phyloP scores from a whole-genome alignment of 2,113 vertebrate genomes.

The Chaetodon trifascialis region DNA sequence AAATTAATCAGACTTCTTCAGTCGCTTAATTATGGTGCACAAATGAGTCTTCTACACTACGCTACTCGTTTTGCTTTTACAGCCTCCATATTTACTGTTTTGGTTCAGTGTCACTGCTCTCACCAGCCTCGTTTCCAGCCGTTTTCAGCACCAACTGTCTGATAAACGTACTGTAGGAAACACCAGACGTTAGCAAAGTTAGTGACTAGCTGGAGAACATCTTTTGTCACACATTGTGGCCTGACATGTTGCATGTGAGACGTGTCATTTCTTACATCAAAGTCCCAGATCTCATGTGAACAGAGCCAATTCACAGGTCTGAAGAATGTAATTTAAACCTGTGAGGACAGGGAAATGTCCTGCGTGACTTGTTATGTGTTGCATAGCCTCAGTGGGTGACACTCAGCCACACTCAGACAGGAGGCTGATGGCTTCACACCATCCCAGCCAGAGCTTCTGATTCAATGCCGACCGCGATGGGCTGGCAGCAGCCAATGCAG shows the following conservation, averaged over 20 bases:
- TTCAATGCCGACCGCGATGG: slow-evolving; percentile 28
- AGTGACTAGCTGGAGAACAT: too few species aligned
- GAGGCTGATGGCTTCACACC: slow-evolving; percentile 37
- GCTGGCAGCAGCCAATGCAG: slow-evolving; percentile 65
- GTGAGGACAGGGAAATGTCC: neutral
- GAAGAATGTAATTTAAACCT: neutral
- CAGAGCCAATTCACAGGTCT: neutral
- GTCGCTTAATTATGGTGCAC: too few species aligned
- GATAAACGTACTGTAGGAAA: too few species aligned
- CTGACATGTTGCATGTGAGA: neutral
- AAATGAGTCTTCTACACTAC: too few species aligned
- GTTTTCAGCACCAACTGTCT: too few species aligned
- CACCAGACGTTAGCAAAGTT: too few species aligned
- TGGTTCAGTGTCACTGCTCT: too few species aligned
- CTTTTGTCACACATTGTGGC: neutral
- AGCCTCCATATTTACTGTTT: too few species aligned
- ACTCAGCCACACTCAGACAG: neutral
- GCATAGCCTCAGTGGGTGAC: neutral
- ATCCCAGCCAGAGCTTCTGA: slow-evolving; percentile 43
- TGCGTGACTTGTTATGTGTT: neutral
- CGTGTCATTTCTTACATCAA: neutral
- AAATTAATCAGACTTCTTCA: too few species aligned
- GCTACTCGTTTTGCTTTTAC: too few species aligned
- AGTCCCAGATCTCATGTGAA: neutral
- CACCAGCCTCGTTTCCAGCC: too few species aligned